Conservation (phyloP, 2,888 invertebrate species). For the Sinopyrophorus schimmeli region DNA sequence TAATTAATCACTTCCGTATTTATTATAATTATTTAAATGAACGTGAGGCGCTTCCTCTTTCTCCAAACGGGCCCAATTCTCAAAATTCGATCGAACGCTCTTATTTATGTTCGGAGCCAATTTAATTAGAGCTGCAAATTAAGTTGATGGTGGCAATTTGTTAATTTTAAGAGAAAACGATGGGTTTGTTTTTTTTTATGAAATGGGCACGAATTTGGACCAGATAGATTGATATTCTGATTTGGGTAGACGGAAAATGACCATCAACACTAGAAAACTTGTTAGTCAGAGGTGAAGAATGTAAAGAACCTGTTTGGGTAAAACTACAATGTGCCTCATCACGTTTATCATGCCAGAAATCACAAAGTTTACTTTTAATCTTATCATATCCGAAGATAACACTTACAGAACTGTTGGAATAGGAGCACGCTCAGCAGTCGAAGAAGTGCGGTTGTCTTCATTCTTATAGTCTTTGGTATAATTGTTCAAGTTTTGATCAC, state of each 20-base stretch:
- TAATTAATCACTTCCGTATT: conserved; percentile 13
- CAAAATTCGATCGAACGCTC: neutral
- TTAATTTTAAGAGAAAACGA: no score
- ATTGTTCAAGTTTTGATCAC: neutral
- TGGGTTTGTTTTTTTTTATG: no score
- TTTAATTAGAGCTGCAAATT: no score
- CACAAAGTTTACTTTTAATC: conserved; percentile 1
- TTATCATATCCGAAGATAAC: conserved; percentile 3
- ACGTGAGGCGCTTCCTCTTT: neutral
- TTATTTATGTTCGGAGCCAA: no score
- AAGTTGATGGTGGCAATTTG: no score
- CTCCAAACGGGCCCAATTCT: neutral
- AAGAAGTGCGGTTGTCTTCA: conserved; percentile 5
- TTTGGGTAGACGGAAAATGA: conserved; percentile 14
- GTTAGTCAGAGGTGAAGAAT: conserved; percentile 24
- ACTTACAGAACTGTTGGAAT: conserved; percentile 14
- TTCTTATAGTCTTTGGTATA: conserved; percentile 18
- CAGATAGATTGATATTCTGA: no score
- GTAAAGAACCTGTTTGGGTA: conserved; percentile 18
- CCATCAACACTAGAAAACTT: conserved; percentile 16
- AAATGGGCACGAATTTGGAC: no score
- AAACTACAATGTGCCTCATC: conserved; percentile 11
- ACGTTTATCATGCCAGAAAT: conserved; percentile 6
- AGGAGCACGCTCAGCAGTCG: conserved; percentile 1
- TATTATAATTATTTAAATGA: conserved; percentile 7